Conservation (phyloP, 2,888 invertebrate species). For the Rhorus exstirpatorius region DNA sequence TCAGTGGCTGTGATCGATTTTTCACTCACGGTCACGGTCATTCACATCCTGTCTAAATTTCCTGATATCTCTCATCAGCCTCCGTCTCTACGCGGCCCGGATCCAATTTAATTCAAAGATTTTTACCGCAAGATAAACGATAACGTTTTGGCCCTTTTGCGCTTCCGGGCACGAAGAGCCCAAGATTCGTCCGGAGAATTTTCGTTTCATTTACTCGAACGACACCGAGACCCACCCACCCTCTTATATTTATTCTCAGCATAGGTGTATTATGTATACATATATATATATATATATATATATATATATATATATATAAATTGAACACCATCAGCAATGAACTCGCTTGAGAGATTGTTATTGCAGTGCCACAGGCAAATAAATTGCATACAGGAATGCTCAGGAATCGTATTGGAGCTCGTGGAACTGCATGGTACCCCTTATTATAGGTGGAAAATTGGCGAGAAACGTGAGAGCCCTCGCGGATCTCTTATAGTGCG, state of each 20-base stretch:
- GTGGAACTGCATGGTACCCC: slow-evolving; percentile 60
- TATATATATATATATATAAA: slow-evolving; percentile 20
- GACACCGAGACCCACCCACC: slow-evolving; percentile 25
- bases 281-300: slow-evolving; percentile 1
- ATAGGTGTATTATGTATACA: background rate
- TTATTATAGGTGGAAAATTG: slow-evolving; percentile 60
- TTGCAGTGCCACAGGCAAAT: slow-evolving; percentile 56
- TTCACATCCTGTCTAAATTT: background rate
- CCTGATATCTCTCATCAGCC: background rate
- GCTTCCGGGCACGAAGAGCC: slow-evolving; percentile 33
- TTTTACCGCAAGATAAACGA: slow-evolving; percentile 22
- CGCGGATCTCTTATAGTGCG: slow-evolving; percentile 49
- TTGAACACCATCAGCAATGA: slow-evolving; percentile 63
- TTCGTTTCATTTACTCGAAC: slow-evolving; percentile 66
- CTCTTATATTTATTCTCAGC: slow-evolving; percentile 40
- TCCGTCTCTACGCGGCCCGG: background rate
- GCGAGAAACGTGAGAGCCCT: slow-evolving; percentile 45
- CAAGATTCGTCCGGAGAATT: slow-evolving; percentile 56
- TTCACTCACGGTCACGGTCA: too few species aligned
- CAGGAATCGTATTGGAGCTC: slow-evolving; percentile 40
- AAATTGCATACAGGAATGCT: slow-evolving; percentile 11
- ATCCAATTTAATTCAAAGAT: slow-evolving; percentile 56
- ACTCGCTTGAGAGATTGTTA: slow-evolving; percentile 67
- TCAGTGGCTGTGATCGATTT: too few species aligned
- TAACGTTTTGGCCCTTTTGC: slow-evolving; percentile 23